Conservation (phyloP, 2,113 vertebrate species). For the Grus americana region DNA sequence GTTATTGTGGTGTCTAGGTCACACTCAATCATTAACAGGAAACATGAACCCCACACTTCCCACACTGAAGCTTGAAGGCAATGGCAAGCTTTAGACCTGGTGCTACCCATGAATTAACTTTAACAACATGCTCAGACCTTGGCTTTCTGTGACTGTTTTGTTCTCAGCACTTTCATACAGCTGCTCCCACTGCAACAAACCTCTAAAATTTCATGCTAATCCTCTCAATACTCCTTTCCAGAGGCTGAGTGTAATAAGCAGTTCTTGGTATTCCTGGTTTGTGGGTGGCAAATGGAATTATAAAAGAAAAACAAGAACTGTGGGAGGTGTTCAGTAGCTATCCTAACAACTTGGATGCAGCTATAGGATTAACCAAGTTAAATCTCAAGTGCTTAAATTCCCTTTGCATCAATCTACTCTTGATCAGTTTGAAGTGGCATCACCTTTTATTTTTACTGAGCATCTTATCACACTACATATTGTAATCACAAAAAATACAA, state of each 20-base stretch:
- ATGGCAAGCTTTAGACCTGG: not conserved
- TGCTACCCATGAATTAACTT: not conserved
- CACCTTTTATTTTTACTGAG: not conserved
- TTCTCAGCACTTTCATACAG: not conserved
- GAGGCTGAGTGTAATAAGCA: not conserved
- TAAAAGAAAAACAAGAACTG: not conserved
- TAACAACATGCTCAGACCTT: not conserved
- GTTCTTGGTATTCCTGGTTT: not conserved
- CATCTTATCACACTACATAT: not conserved
- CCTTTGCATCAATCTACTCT: not conserved
- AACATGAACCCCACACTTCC: not conserved
- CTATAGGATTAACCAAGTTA: not conserved
- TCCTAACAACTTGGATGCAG: not conserved
- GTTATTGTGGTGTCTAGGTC: not conserved
- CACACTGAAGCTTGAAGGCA: not conserved
- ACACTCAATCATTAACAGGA: not conserved
- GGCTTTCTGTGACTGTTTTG: not conserved
- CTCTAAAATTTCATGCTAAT: not conserved
- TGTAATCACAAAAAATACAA: not conserved
- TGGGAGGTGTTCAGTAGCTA: not conserved
- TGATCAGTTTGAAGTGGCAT: not conserved
- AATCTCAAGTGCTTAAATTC: not conserved
- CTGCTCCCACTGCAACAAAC: not conserved
- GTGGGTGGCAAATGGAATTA: not conserved
- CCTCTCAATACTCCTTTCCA: not conserved